phyloP scores from a whole-genome alignment of 2,888 invertebrate genomes.

The Sarcophaga carnaria region DNA sequence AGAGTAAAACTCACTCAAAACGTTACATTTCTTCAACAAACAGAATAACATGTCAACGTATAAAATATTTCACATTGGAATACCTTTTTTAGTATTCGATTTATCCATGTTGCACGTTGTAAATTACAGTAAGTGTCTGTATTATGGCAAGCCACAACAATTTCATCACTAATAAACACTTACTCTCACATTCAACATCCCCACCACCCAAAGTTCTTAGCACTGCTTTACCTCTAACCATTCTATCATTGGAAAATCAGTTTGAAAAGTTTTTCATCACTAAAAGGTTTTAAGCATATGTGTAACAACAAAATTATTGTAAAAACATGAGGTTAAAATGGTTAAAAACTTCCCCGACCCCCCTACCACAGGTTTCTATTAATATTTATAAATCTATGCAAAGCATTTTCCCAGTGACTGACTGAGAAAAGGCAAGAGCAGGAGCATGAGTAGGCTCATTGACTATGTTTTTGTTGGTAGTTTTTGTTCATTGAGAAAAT shows the following conservation, averaged over 20 bases:
- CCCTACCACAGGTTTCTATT: no score
- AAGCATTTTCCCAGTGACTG: background rate
- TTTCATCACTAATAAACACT: slow-evolving; percentile 44
- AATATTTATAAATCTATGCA: background rate
- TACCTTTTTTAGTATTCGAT: background rate
- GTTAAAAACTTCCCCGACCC: slow-evolving; percentile 3
- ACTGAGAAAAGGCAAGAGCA: background rate
- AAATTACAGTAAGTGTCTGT: slow-evolving; percentile 4
- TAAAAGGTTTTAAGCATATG: slow-evolving; percentile 55
- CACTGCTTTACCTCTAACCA: background rate
- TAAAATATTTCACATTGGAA: no score
- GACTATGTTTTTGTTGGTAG: slow-evolving; percentile 11
- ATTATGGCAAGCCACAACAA: slow-evolving; percentile 52
- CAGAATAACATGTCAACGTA: no score
- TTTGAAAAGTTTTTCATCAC: slow-evolving; percentile 50
- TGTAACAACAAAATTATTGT: slow-evolving; percentile 52
- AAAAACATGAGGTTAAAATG: slow-evolving; percentile 53
- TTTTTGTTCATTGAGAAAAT: background rate
- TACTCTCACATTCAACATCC: background rate
- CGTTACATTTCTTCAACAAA: no score
- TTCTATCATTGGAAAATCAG: slow-evolving; percentile 29
- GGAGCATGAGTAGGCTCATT: background rate
- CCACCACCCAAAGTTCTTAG: background rate
- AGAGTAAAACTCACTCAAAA: no score
- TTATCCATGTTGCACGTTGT: slow-evolving; percentile 8